These are phyloP conservation scores for Coelopa pilipes DNA, from an alignment of 2,888 invertebrate species.

Conservation along the genomic window DNA sequence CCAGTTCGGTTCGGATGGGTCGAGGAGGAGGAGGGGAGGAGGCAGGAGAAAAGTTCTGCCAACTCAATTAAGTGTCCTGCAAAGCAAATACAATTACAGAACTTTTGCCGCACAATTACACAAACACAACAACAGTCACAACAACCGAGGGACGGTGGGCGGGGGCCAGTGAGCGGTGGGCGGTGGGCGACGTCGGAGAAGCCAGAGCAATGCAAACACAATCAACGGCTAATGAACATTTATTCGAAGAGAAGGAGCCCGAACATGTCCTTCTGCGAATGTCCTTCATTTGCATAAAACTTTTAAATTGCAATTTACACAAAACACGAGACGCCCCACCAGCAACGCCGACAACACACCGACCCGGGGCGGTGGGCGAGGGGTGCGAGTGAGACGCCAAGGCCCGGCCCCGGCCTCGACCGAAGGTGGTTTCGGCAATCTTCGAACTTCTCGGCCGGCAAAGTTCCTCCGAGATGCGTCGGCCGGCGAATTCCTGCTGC, in stretches of 20 bases:
- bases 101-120: conserved; percentile 22
- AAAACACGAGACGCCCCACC: too few relatives aligned
- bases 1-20: neutral
- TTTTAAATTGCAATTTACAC: conserved; percentile 7
- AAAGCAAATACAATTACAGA: conserved; percentile 28
- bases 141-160: neutral
- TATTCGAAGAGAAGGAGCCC: conserved; percentile 1
- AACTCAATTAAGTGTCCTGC: conserved; percentile 15
- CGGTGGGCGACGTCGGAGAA: neutral
- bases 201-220: conserved; percentile 6
- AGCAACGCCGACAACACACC: too few relatives aligned
- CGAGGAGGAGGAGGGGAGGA: neutral
- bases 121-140: conserved; percentile 3
- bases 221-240: conserved; percentile 22
- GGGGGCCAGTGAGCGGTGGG: too few relatives aligned
- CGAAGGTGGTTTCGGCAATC: too few relatives aligned
- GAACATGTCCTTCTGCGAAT: conserved; percentile 9
- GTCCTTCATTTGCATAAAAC: conserved; percentile 19
- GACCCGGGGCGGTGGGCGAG: too few relatives aligned
- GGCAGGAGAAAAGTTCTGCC: neutral
- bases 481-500: too few relatives aligned
- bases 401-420: too few relatives aligned
- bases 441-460: too few relatives aligned
- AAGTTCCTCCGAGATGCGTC: too few relatives aligned
- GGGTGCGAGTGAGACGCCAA: too few relatives aligned